These are phyloP conservation scores for Drosophila virilis DNA, from an alignment of 1,140 invertebrate species.

Conservation along the genomic window DNA sequence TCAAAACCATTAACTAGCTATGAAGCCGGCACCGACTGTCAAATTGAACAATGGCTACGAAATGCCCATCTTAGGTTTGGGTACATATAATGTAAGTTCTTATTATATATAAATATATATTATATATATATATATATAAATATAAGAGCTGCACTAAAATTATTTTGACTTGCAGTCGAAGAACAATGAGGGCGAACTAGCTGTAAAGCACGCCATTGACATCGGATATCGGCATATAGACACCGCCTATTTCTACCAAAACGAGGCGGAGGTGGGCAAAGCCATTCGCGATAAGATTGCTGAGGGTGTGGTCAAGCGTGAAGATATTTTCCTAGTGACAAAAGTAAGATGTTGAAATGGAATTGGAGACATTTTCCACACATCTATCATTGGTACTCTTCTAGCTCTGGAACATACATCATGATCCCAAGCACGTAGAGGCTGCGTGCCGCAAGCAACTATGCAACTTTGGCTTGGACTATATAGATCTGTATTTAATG, in stretches of 20 bases:
- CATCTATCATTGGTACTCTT: neutral
- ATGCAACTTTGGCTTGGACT: constrained; percentile 86
- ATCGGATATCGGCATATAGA: constrained; percentile 93
- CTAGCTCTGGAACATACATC: constrained; percentile 85
- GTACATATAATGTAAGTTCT: constrained; percentile 87
- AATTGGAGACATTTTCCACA: constrained; percentile 84
- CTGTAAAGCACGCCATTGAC: constrained; percentile 89
- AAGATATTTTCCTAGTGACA: constrained; percentile 93
- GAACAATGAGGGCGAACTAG: constrained; percentile 87
- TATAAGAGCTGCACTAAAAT: neutral
- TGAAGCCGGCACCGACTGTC: constrained; percentile 78
- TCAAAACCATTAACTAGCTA: constrained; percentile 7
- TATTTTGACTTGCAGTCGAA: constrained; percentile 85
- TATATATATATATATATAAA: too few species aligned
- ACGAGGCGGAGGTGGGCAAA: constrained; percentile 91
- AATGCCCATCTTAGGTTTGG: constrained; percentile 88
- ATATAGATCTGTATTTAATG: constrained; percentile 90
- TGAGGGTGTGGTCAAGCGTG: constrained; percentile 88
- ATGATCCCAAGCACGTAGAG: constrained; percentile 84
- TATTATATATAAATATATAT: neutral
- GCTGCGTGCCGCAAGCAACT: constrained; percentile 86
- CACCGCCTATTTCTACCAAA: constrained; percentile 91
- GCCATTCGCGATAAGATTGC: constrained; percentile 88
- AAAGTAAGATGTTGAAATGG: constrained; percentile 85
- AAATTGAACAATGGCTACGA: constrained; percentile 86